Evolutionary conservation across 2,113 vertebrate species (phyloP).

Genomic region (Ailuropoda melanoleuca): DNA sequence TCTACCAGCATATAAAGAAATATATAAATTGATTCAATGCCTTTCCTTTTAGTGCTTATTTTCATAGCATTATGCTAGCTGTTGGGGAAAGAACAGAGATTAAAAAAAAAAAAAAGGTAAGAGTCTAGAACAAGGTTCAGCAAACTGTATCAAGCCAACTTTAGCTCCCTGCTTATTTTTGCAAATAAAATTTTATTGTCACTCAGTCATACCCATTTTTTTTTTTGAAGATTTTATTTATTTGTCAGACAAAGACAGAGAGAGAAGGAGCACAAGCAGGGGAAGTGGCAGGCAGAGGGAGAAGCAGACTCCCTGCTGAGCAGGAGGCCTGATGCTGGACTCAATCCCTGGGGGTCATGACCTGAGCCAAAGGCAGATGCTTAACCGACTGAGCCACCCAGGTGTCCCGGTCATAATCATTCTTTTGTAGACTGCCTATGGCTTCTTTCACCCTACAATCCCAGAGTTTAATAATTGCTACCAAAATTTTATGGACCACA

Average conservation of each 20-base stretch:
- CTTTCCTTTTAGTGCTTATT: not conserved
- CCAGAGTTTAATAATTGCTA: not conserved
- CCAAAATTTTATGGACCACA: not conserved
- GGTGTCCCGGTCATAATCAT: no score
- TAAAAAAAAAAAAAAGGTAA: not conserved
- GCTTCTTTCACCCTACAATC: not conserved
- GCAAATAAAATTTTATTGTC: conserved; percentile 19
- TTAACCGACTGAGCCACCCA: no score
- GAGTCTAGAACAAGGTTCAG: not conserved
- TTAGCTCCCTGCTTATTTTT: not conserved
- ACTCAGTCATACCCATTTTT: not conserved
- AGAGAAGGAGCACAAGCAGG: no score
- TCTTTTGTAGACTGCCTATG: not conserved
- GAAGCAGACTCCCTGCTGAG: no score
- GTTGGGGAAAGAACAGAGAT: not conserved
- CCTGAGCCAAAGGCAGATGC: no score
- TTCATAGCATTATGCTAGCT: not conserved
- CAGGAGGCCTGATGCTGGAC: no score
- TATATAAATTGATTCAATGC: not conserved
- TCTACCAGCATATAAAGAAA: not conserved
- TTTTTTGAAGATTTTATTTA: no score
- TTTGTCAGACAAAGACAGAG: no score
- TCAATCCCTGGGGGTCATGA: no score
- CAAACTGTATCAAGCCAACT: not conserved
- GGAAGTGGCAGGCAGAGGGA: no score